A percentile compares a stretch with the other conserved stretches of the same genome.
phyloP scores from a whole-genome alignment of 2,797 vertebrate genomes.

The Sebastes baramenuke region DNA sequence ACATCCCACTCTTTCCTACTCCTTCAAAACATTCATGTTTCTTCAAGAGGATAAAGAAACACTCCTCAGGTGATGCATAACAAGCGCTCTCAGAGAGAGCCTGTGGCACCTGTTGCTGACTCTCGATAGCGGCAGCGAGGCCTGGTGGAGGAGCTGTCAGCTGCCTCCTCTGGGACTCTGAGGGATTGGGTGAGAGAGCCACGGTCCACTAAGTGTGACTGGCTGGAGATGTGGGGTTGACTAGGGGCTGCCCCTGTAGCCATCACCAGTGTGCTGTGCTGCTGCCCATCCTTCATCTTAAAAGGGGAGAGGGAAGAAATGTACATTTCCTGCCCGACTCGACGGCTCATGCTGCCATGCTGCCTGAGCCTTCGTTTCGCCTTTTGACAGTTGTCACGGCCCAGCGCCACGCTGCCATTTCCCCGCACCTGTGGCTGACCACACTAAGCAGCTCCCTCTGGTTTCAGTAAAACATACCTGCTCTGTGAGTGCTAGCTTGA shows the following conservation, averaged over 20 bases:
- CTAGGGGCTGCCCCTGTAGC: slow-evolving; percentile 43
- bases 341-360: slow-evolving; percentile 48
- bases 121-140: slow-evolving; percentile 26
- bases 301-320: slow-evolving; percentile 30
- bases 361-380: slow-evolving; percentile 57
- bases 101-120: slow-evolving; percentile 66
- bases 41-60: slow-evolving; percentile 15
- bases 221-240: slow-evolving; percentile 59
- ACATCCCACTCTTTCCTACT: slow-evolving; percentile 6
- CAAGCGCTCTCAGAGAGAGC: slow-evolving; percentile 24
- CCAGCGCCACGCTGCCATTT: slow-evolving; percentile 47
- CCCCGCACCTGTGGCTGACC: slow-evolving; percentile 69
- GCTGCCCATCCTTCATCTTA: slow-evolving; percentile 49
- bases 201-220: slow-evolving; percentile 71
- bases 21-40: slow-evolving; percentile 21
- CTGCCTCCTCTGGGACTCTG: slow-evolving; percentile 50
- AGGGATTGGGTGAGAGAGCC: slow-evolving; percentile 63
- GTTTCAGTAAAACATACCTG: slow-evolving; percentile 60
- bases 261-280: slow-evolving; percentile 36
- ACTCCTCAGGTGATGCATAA: slow-evolving; percentile 28
- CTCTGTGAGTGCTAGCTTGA: slow-evolving; percentile 13
- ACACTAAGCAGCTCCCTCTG: slow-evolving; percentile 59
- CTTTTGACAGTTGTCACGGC: slow-evolving; percentile 73
- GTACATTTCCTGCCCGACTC: slow-evolving; percentile 56
- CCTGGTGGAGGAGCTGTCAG: slow-evolving; percentile 62